Evolutionary conservation across 2,888 invertebrate species (phyloP), one percentile per base, ranked within the genome.

Genomic region (Congeria kusceri): DNA sequence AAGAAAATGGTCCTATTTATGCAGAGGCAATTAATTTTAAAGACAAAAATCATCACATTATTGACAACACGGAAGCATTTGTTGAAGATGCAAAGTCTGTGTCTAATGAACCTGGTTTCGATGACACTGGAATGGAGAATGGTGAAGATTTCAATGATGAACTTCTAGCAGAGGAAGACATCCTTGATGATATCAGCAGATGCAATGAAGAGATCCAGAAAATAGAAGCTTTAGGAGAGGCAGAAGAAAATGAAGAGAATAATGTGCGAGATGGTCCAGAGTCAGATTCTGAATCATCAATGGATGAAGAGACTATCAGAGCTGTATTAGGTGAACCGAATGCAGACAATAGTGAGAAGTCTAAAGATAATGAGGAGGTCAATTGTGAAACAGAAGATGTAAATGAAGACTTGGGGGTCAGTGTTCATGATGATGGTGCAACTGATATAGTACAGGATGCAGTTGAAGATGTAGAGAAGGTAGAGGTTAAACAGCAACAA

Each of bases 171-270:
- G 78, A 79, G 49, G 79, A 79, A n/a, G 75, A 71, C 44, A 23
- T 77, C 20, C 49, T 80, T 9, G 69, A 71, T n/a, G 65, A 80
- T 27, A 66, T 80, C 62, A 65, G 47, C 49, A 74, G 70, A 39
- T 80, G 77, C 44, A 75, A 78, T 75, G 69, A 70, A 68, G 82
- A 74, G 20, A 62, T 77, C 28, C 74, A 70, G 56, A 70, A 79
- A 56, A 78, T 76, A 76, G 82, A 82, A 73, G 81, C 58, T 44
- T 67, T 63, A 23, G 71, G 46, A 20, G 61, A 65, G 13, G 39
- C 39, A 5, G 47, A 47, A 63, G 44, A 27, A 18, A 4, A 53
- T 2, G 53, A 53, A 53, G 53, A 53, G 3, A 20, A 23, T 15
- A 9, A 56, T 32, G 58, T 56, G 39, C 62, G 32, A 25, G 47